Percentiles rank a stretch among this genome's conserved stretches.
phyloP scores from a whole-genome alignment of 2,113 vertebrate genomes.

The Tichodroma muraria region DNA sequence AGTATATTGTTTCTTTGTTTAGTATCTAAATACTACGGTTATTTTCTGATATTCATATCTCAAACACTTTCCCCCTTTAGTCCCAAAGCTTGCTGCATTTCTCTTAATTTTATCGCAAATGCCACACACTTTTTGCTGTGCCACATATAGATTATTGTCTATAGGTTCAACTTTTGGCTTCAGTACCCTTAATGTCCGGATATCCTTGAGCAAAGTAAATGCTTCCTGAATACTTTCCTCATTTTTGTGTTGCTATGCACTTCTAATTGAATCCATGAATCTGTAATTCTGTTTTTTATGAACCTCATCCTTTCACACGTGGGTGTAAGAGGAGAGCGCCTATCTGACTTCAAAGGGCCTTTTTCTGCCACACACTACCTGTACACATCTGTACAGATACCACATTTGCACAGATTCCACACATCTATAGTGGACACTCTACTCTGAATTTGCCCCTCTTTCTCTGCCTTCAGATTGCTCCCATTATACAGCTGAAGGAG shows the following conservation, averaged over 20 bases:
- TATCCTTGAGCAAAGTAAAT: background rate
- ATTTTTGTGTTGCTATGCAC: background rate
- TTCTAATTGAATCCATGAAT: background rate
- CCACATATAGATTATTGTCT: background rate
- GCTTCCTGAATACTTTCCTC: background rate
- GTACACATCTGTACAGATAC: no score
- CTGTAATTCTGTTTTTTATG: background rate
- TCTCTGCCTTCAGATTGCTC: background rate
- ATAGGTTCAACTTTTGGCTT: background rate
- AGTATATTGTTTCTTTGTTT: background rate
- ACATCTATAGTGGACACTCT: background rate
- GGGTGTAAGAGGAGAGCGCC: background rate
- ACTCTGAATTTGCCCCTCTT: background rate
- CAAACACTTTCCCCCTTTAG: background rate
- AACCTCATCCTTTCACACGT: background rate
- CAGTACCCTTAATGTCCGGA: background rate
- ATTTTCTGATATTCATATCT: background rate
- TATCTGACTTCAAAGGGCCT: background rate
- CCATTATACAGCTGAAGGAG: background rate
- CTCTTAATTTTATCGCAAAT: background rate
- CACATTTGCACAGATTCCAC: no score
- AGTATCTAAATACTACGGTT: background rate
- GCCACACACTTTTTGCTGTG: background rate
- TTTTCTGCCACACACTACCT: no score
- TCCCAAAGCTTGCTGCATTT: background rate